Evolutionary conservation across 2,888 invertebrate genomes (phyloP).

Genomic region (Drosophila mayaguana): DNA sequence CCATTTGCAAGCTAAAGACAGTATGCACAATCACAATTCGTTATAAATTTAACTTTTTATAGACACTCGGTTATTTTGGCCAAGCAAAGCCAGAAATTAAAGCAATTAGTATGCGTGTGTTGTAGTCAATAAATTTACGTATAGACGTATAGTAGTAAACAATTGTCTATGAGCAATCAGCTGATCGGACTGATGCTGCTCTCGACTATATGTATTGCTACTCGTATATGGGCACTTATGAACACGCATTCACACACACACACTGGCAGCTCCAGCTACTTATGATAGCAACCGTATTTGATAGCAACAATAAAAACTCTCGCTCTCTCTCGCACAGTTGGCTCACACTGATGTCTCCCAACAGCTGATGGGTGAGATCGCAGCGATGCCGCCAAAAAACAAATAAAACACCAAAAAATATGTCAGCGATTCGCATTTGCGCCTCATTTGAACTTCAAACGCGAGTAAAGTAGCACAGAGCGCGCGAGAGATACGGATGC

Average conservation of each 20-base stretch:
- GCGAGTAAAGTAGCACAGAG: constrained; percentile 77
- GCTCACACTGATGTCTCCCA: constrained; percentile 8
- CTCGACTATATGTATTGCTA: background rate
- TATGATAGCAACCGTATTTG: constrained; percentile 14
- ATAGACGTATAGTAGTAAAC: constrained; percentile 1
- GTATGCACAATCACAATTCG: constrained; percentile 3
- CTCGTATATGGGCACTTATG: no score
- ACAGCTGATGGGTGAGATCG: constrained; percentile 62
- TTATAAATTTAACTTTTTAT: constrained; percentile 13
- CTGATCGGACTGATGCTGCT: constrained; percentile 25
- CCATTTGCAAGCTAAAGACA: background rate
- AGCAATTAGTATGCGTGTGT: constrained; percentile 41
- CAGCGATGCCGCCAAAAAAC: constrained; percentile 47
- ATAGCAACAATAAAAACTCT: background rate
- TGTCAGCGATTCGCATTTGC: constrained; percentile 65
- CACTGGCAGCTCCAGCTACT: background rate
- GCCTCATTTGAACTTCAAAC: constrained; percentile 78
- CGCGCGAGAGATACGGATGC: constrained; percentile 57
- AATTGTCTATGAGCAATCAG: constrained; percentile 12
- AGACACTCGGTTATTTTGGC: background rate
- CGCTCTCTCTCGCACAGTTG: constrained; percentile 15
- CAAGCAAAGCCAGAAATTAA: background rate
- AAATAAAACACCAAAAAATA: constrained; percentile 37
- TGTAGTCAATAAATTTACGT: constrained; percentile 25
- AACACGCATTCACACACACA: background rate